Evolutionary conservation across 2,797 vertebrate species (phyloP), one percentile per base, ranked within the genome.

Genomic region (Jordanella pulchra): DNA sequence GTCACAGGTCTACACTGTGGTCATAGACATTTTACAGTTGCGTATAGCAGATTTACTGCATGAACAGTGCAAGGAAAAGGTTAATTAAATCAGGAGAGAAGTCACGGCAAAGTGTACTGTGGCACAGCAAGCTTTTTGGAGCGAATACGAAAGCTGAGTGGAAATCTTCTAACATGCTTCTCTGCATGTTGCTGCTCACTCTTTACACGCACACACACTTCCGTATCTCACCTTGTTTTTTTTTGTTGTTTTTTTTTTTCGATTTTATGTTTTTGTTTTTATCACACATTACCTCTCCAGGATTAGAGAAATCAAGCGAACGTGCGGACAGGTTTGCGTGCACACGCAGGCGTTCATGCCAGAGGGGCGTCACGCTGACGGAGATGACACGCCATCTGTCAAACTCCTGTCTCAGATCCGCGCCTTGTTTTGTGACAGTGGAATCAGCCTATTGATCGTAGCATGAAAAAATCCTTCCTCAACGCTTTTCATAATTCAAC

Each of bases 321-420:
- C 69, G 60, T 65, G 47, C 69, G 79, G 74, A 82, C 82, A 53
- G 76, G 65, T 51, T 71, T 67, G 47, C 56, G 14, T 58, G 0
- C 21, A 12, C 65, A 39, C 35, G 27, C 25, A 64, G 45, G 28
- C 64, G 27, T 67, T n/a, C 68, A 17, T 42, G n/a, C 67, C 27
- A 55, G 17, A 74, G 48, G 28, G n/a, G 75, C 76, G 67, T 86
- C 87, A 88, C 54, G 73, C 85, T 73, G 89, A 90, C 69, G 75
- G 77, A 92, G 89, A 89, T 91, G 89, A 89, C 87, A 78, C 75
- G 61, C 87, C 89, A 91, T 92, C 90, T 93, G 92, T 93, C 89
- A 90, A 87, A 88, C 73, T 85, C 71, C 77, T 21, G 86, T 77
- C 86, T 92, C 81, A 83, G 88, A 87, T 89, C 80, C 42, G 67